These are phyloP conservation scores for Halcyon senegalensis DNA, from an alignment of 2,113 vertebrate species.

Conservation along the genomic window DNA sequence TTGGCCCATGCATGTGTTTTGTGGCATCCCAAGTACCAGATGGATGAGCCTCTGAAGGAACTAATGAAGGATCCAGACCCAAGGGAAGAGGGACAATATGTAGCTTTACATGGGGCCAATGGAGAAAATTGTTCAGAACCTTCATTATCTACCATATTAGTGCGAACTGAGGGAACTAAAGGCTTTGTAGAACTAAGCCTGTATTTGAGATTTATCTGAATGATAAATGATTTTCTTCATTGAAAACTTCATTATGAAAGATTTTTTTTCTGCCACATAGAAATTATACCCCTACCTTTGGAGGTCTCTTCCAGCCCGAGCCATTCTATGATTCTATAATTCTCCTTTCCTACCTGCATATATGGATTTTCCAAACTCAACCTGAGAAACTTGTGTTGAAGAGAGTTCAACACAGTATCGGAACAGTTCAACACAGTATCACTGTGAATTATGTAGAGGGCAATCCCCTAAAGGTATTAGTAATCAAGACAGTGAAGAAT, in stretches of 20 bases:
- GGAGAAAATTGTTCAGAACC: not conserved
- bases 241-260: not conserved
- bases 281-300: not conserved
- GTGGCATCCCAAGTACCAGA: conserved; percentile 31
- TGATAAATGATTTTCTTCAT: not conserved
- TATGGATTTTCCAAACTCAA: not conserved
- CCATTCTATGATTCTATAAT: not conserved
- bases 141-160: not conserved
- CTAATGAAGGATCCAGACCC: conserved; percentile 48
- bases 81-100: not conserved
- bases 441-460: conserved; percentile 26
- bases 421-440: too few species aligned
- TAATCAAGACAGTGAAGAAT: not conserved
- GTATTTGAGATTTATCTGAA: not conserved
- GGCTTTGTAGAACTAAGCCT: not conserved
- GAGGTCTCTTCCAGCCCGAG: too few species aligned
- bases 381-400: not conserved
- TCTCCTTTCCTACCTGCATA: not conserved
- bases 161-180: not conserved
- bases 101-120: not conserved
- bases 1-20: not conserved
- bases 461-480: not conserved
- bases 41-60: conserved; percentile 48
- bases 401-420: not conserved
- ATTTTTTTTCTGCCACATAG: not conserved